phyloP scores from a whole-genome alignment of 2,113 vertebrate genomes.

The Felis catus region DNA sequence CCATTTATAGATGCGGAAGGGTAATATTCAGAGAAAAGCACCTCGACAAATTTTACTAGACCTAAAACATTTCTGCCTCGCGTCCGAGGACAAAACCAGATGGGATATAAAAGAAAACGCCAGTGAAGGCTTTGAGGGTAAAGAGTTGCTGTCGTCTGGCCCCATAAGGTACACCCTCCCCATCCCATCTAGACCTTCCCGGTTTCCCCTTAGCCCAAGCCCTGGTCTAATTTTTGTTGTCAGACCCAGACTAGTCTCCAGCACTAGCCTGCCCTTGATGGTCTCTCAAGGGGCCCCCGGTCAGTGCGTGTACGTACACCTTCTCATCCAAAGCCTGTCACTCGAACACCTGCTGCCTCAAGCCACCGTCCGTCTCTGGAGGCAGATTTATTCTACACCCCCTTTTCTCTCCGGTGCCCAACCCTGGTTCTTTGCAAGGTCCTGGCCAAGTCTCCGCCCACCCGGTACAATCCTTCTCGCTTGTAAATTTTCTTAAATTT shows the following conservation, averaged over 20 bases:
- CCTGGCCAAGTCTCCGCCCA: not conserved
- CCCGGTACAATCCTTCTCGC: not conserved
- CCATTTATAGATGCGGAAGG: not conserved
- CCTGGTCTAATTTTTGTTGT: not conserved
- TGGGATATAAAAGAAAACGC: not conserved
- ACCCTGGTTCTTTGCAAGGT: not conserved
- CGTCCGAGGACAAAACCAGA: not conserved
- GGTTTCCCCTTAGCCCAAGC: not conserved
- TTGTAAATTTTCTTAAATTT: not conserved
- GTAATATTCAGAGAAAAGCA: not conserved
- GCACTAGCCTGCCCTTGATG: not conserved
- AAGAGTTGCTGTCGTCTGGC: not conserved
- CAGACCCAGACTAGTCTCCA: not conserved
- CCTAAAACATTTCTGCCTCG: not conserved
- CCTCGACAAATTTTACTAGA: not conserved
- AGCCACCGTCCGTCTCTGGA: not conserved
- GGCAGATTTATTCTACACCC: accelerated
- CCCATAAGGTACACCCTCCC: not conserved
- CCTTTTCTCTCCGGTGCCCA: not conserved
- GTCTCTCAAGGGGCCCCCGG: not conserved
- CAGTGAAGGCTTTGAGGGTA: not conserved
- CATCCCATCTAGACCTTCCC: not conserved
- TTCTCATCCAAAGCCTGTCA: not conserved
- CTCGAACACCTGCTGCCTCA: not conserved
- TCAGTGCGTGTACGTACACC: not conserved